Evolutionary conservation across 2,113 vertebrate genomes (phyloP).

Genomic region (Lathamus discolor): DNA sequence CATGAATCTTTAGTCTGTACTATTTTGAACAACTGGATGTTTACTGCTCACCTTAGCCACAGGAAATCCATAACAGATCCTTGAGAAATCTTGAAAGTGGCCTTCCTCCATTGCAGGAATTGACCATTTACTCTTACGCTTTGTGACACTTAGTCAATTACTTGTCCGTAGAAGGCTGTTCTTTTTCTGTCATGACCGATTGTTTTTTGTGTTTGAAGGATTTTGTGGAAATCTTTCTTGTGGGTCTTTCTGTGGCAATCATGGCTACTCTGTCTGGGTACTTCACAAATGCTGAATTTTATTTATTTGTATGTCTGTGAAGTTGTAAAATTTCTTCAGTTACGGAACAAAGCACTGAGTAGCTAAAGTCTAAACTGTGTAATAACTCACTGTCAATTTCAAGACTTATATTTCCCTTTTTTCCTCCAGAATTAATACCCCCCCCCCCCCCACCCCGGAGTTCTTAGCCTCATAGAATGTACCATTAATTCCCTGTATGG

Average conservation of each 20-base stretch:
- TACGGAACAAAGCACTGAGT: neutral
- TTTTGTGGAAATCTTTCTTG: neutral
- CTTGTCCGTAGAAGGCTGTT: neutral
- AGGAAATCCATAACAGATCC: neutral
- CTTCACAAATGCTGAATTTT: neutral
- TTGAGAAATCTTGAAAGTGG: neutral
- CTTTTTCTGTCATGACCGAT: neutral
- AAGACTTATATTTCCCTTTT: neutral
- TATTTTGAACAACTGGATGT: neutral
- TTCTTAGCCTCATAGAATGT: neutral
- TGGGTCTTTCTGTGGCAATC: neutral
- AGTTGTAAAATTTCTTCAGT: neutral
- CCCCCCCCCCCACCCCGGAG: too few relatives aligned
- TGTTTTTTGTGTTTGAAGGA: neutral
- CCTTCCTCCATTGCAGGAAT: neutral
- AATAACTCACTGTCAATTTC: neutral
- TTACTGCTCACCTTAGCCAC: neutral
- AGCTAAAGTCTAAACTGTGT: neutral
- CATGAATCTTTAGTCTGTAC: neutral
- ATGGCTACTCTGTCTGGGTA: neutral
- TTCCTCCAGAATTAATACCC: neutral
- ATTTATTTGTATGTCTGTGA: neutral
- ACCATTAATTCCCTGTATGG: neutral
- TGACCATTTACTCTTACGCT: neutral
- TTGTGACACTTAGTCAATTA: neutral